Percentiles rank a stretch among this genome's conserved stretches.
phyloP scores from a whole-genome alignment of 1,140 invertebrate species.

The Proctacanthus coquilletti region DNA sequence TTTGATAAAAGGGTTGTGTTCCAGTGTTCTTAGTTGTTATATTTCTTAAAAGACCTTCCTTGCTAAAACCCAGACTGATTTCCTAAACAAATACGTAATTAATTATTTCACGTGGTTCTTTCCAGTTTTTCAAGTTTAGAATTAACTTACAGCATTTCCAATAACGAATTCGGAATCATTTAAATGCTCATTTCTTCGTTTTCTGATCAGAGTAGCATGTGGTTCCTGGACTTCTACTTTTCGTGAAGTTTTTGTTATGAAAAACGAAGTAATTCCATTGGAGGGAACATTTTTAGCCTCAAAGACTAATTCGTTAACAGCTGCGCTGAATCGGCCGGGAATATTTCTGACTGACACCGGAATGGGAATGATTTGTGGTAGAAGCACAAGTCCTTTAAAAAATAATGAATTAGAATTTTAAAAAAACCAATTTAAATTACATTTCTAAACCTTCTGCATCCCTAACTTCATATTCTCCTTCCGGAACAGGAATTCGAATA shows the following conservation, averaged over 20 bases:
- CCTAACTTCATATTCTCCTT: conserved; percentile 38
- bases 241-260: neutral
- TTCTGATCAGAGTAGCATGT: neutral
- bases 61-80: neutral
- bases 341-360: conserved; percentile 32
- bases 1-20: conserved; percentile 41
- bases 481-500: conserved; percentile 49
- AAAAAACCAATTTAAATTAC: neutral
- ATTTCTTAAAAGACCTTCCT: neutral
- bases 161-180: neutral
- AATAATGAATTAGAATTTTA: too few relatives aligned
- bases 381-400: too few relatives aligned
- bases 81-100: neutral
- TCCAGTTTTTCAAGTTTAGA: neutral
- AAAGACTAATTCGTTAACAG: conserved; percentile 10
- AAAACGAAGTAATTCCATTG: neutral
- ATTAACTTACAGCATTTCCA: neutral
- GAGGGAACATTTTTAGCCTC: neutral
- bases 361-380: conserved; percentile 39
- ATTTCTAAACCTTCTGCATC: conserved; percentile 31
- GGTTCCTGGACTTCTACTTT: neutral
- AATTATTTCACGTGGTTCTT: neutral
- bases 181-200: neutral
- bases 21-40: conserved; percentile 8
- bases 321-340: conserved; percentile 35